Evolutionary conservation across 2,113 vertebrate genomes (phyloP), one percentile per base, ranked within the genome.

Genomic region (Corythornis vintsioides): DNA sequence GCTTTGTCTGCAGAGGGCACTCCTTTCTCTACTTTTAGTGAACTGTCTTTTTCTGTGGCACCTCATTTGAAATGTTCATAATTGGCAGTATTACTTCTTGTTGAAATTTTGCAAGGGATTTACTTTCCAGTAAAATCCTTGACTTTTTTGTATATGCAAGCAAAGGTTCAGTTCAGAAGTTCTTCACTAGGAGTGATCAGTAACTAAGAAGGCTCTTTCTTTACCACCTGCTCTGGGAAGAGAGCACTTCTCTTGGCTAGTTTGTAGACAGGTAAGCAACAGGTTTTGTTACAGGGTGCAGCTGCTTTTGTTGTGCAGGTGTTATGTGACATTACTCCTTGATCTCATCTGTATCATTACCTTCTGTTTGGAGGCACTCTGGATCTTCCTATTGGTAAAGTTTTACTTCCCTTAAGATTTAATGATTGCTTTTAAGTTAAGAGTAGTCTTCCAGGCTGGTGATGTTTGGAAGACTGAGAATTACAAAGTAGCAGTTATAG

Each of bases 1-100:
- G 35, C 33, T 28, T n/a, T 81, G 77, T 81, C 81, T 95, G 84
- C 66, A 92, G 84, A 82, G 88, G 77, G 60, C 77, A 45, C 38
- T 86, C 5, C 3, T 66, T 81, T 83, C 35, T 66, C 14, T 61
- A 9, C 15, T 57, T 66, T 86, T n/a, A 59, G 24, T 76, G 43
- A 53, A 22, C 29, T 35, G 8, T 43, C 50, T 75, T 86, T 76
- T 77, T 45, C 77, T 82, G 33, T 79, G 66, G 13, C 19, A 24
- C 67, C 19, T 56, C 22, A 31, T 15, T 42, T 55, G 6, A 89
- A 72, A 56, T 48, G 22, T 64, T 56, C 17, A 5, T 92, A 69
- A 60, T 31, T 67, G 31, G 4, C 24, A 53, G 15, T 57, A 33
- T 42, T n/a, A 26, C 10, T 65, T 60, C 45, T 19, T 38, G 40